phyloP scores from a whole-genome alignment of 2,888 invertebrate species.

The Melanostoma scalare region DNA sequence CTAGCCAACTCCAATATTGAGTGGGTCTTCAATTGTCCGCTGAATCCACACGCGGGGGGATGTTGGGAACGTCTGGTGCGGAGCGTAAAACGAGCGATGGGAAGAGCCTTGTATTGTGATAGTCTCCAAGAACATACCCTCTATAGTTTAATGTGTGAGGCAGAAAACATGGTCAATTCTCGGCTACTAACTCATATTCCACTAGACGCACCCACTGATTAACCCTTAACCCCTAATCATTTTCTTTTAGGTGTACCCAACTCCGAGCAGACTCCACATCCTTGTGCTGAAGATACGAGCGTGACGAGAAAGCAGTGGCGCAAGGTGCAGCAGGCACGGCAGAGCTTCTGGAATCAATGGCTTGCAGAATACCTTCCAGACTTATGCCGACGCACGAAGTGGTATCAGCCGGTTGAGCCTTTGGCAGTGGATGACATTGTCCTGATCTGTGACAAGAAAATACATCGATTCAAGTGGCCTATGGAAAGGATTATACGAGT shows the following conservation, averaged over 20 bases:
- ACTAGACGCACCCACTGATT: slow-evolving; percentile 28
- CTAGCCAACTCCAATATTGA: background rate
- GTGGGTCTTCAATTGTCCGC: slow-evolving; percentile 1
- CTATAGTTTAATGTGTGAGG: no score
- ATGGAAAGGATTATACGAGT: background rate
- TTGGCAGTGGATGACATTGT: no score
- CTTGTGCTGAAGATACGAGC: slow-evolving; percentile 3
- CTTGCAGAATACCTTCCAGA: slow-evolving; percentile 7
- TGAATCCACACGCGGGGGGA: background rate
- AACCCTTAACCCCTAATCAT: slow-evolving; percentile 51
- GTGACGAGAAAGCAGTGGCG: slow-evolving; percentile 21
- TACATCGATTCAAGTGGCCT: no score
- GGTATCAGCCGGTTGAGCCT: background rate
- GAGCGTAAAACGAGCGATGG: slow-evolving; percentile 33
- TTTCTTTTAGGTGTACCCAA: background rate
- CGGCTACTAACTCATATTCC: slow-evolving; percentile 50
- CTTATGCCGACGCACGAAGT: background rate
- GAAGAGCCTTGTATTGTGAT: no score
- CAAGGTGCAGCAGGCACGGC: slow-evolving; percentile 2
- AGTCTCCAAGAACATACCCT: no score
- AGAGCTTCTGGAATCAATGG: background rate
- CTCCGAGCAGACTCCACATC: slow-evolving; percentile 8
- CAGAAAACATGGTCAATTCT: slow-evolving; percentile 15
- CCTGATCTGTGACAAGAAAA: no score
- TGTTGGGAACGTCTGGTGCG: background rate